A percentile compares a stretch with the other conserved stretches of the same genome.
Evolutionary conservation across 1,140 invertebrate genomes (phyloP).

Genomic region (Drosophila bifasciata): DNA sequence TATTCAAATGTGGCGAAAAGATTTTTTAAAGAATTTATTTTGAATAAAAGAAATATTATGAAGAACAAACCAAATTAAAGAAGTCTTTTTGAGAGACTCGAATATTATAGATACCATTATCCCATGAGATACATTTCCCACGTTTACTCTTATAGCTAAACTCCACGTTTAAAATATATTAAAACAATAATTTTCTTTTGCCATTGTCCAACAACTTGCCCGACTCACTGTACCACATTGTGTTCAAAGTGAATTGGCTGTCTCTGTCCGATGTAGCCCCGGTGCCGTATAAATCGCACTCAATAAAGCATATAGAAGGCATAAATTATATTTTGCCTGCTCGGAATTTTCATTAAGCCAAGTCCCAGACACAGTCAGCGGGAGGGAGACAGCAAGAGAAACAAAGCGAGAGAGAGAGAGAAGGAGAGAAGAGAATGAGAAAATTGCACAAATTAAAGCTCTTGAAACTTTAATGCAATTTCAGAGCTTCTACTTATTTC

Average conservation of each 20-base stretch:
- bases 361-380: conserved; percentile 3
- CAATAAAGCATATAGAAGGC: conserved; percentile 77
- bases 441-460: conserved; percentile 61
- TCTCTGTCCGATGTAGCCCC: conserved; percentile 50
- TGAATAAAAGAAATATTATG: too few relatives aligned
- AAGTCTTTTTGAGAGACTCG: too few relatives aligned
- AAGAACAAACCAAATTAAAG: too few relatives aligned
- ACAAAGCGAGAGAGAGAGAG: conserved; percentile 7
- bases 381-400: conserved; percentile 2
- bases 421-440: conserved; percentile 3
- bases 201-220: too few relatives aligned
- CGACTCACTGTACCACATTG: conserved; percentile 26
- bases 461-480: conserved; percentile 79
- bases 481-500: conserved; percentile 11
- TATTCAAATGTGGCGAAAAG: too few relatives aligned
- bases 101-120: too few relatives aligned
- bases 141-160: too few relatives aligned
- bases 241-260: conserved; percentile 62
- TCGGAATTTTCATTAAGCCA: conserved; percentile 68
- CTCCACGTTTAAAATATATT: too few relatives aligned
- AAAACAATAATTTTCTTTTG: too few relatives aligned
- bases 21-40: too few relatives aligned
- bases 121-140: too few relatives aligned
- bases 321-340: conserved; percentile 78
- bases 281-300: conserved; percentile 79